Conservation (phyloP, 2,888 invertebrate species). For the Allophyes oxyacanthae region DNA sequence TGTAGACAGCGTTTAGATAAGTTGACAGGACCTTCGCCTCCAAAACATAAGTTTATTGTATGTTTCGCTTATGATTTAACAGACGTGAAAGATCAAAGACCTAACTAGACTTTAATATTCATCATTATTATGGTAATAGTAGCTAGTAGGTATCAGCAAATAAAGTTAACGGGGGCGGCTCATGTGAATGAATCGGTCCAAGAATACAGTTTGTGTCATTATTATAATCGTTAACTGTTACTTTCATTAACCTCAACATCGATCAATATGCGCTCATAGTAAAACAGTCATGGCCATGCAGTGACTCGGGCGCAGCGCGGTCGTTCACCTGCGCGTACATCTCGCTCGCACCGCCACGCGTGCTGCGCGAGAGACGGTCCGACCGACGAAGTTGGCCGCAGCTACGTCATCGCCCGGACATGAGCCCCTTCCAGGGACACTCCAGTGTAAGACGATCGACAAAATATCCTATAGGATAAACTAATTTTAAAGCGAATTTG, state of each 20-base stretch:
- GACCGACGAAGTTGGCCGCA: neutral
- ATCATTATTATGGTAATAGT: too few relatives aligned
- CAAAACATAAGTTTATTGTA: too few relatives aligned
- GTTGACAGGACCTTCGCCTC: too few relatives aligned
- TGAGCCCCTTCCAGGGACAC: neutral
- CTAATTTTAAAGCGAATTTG: too few relatives aligned
- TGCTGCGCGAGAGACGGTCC: neutral
- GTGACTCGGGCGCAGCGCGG: constrained; percentile 39
- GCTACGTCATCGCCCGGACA: constrained; percentile 18
- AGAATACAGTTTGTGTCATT: constrained; percentile 8
- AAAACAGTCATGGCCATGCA: constrained; percentile 13
- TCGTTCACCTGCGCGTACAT: constrained; percentile 33
- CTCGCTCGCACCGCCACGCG: constrained; percentile 23
- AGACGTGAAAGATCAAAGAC: too few relatives aligned
- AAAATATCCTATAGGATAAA: too few relatives aligned
- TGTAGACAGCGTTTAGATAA: too few relatives aligned
- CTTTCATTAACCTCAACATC: constrained; percentile 25
- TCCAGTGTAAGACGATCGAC: neutral
- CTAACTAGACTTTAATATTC: too few relatives aligned
- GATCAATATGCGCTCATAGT: constrained; percentile 15
- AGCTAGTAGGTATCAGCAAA: too few relatives aligned
- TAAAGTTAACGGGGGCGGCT: neutral
- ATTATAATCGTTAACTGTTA: constrained; percentile 3
- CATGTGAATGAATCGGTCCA: constrained; percentile 7
- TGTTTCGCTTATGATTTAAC: too few relatives aligned